Evolutionary conservation across 2,797 vertebrate genomes (phyloP), one percentile per base, ranked within the genome.

Genomic region (Eutrigla gurnardus): DNA sequence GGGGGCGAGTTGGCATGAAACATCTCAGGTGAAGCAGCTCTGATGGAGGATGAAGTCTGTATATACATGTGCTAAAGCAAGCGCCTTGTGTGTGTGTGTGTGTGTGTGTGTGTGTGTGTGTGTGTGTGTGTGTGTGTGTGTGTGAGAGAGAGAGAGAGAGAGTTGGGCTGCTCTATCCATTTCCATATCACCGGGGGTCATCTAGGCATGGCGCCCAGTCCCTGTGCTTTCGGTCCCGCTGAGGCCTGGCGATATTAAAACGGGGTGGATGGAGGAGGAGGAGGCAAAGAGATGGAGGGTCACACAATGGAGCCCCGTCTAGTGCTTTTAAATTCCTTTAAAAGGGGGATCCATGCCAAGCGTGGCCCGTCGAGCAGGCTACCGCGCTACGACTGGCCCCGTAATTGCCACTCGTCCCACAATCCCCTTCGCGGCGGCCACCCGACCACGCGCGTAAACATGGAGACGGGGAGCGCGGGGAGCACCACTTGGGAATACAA

Each of bases 261-360:
- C 80, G 77, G 76, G 64, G 67, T 55, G 33, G 55, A 32, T 25
- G 63, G 65, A 33, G 46, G 63, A 32, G 17, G 7, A 52, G 18
- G n/a, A 49, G 33, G 36, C 10, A 54, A 37, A 47, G 65, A 37
- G 57, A 53, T 9, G 68, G 70, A 49, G 54, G 83, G 88, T 87
- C 81, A 82, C 79, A 89, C 83, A 92, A 87, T 78, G 80, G 84
- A 77, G 85, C 80, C 66, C 49, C 74, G 47, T 92, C 87, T 83
- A 92, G 83, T 88, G 86, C 84, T 89, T 93, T 93, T 87, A 91
- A 92, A 92, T 84, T 90, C 87, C 76, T 84, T 87, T 86, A 91
- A 93, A 93, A 84, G 63, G 68, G 63, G 85, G 84, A 83, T 67
- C 64, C 18, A 59, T 84, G 93, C 92, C 92, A 94, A 90, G 46